Evolutionary conservation across 2,113 vertebrate species (phyloP).

Genomic region (Rhabdornis inornatus): DNA sequence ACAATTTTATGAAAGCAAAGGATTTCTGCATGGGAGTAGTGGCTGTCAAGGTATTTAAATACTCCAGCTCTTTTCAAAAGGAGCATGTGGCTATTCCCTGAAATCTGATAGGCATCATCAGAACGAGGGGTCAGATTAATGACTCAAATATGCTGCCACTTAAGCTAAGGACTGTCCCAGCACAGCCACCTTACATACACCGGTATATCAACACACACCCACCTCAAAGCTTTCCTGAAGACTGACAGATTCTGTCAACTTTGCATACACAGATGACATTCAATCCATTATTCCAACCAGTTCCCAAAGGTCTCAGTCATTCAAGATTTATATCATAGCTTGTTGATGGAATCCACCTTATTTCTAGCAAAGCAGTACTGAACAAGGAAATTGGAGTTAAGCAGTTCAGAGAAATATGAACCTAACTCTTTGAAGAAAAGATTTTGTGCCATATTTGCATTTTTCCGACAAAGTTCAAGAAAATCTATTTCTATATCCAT

Average conservation of each 20-base stretch:
- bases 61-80: background rate
- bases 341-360: conserved; percentile 12
- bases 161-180: background rate
- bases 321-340: conserved; percentile 35
- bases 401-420: background rate
- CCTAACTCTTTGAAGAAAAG: background rate
- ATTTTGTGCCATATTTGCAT: conserved; percentile 29
- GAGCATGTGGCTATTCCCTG: background rate
- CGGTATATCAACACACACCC: background rate
- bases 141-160: background rate
- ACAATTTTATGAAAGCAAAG: background rate
- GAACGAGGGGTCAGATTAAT: background rate
- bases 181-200: background rate
- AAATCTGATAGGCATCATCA: background rate
- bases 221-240: conserved; percentile 6
- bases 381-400: conserved; percentile 1
- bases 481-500: conserved; percentile 6
- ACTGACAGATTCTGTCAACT: conserved; percentile 36
- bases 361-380: conserved; percentile 18
- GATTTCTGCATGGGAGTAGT: background rate
- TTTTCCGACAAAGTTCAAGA: conserved; percentile 7
- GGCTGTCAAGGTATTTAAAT: background rate
- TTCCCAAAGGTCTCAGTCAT: conserved; percentile 32
- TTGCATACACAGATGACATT: conserved; percentile 20
- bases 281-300: conserved; percentile 17